phyloP scores from a whole-genome alignment of 1,140 invertebrate species.

The Magallana ariakensis region DNA sequence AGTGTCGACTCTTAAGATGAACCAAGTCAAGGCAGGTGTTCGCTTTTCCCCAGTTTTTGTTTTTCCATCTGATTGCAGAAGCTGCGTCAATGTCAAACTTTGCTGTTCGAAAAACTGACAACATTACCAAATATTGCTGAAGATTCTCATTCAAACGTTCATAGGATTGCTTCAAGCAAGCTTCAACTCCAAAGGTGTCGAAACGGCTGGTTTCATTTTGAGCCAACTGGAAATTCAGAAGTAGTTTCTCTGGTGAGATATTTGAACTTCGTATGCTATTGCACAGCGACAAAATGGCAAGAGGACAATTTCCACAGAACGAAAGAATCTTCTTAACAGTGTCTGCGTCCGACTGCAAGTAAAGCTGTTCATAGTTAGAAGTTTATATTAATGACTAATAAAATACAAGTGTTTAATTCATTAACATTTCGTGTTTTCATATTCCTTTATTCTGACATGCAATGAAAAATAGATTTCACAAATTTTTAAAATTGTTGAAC shows the following conservation, averaged over 20 bases:
- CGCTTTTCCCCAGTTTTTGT: neutral
- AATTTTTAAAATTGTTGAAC: no score
- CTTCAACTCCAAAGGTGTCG: neutral
- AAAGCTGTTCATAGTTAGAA: neutral
- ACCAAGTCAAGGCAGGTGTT: neutral
- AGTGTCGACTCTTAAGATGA: neutral
- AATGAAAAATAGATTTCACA: no score
- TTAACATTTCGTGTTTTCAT: no score
- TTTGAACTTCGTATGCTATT: neutral
- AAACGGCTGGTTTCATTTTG: neutral
- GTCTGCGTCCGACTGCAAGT: neutral
- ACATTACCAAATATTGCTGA: neutral
- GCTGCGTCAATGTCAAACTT: slow-evolving; percentile 9
- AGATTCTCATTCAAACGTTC: neutral
- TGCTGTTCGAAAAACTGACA: slow-evolving; percentile 3
- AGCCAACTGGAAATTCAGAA: neutral
- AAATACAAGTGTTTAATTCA: no score
- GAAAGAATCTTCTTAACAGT: neutral
- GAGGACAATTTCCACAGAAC: slow-evolving; percentile 11
- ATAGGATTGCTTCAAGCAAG: neutral
- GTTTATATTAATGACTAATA: no score
- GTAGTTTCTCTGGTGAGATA: neutral
- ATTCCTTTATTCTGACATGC: no score
- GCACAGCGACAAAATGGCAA: slow-evolving; percentile 10
- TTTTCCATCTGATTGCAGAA: neutral